phyloP scores from a whole-genome alignment of 92 coral and sea anemone species.

The Parazoanthus atlanticus region DNA sequence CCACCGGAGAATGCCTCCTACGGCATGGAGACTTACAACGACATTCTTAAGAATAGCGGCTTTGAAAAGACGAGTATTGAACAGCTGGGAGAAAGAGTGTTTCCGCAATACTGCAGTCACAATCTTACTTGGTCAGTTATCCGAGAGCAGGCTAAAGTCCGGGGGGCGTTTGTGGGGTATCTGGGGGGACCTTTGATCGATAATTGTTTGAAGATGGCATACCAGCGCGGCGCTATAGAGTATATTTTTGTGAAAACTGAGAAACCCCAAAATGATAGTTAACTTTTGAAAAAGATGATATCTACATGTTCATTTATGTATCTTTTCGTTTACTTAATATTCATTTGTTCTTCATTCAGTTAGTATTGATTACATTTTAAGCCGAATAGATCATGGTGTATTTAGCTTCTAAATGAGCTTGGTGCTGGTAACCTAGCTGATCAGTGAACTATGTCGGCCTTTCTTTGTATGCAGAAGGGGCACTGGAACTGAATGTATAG shows the following conservation, averaged over 20 bases:
- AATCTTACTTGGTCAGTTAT: slow-evolving; percentile 41
- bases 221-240: background rate
- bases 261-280: background rate
- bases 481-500: no score
- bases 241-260: slow-evolving; percentile 22
- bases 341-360: no score
- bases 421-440: no score
- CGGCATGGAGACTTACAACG: slow-evolving; percentile 35
- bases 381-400: no score
- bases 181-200: slow-evolving; percentile 57
- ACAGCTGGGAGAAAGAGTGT: slow-evolving; percentile 51
- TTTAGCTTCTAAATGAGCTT: no score
- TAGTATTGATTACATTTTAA: no score
- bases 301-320: no score
- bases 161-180: slow-evolving; percentile 55
- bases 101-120: slow-evolving; percentile 50
- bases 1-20: slow-evolving; percentile 24
- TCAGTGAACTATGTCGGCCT: no score
- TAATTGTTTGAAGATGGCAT: background rate
- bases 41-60: background rate
- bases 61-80: slow-evolving; percentile 31
- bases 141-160: slow-evolving; percentile 55
- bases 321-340: no score
- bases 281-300: background rate
- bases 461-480: no score